A percentile compares a stretch with the other conserved stretches of the same genome.
Conservation (phyloP, 2,888 invertebrate species). For the Aspidiotus rigidus region DNA sequence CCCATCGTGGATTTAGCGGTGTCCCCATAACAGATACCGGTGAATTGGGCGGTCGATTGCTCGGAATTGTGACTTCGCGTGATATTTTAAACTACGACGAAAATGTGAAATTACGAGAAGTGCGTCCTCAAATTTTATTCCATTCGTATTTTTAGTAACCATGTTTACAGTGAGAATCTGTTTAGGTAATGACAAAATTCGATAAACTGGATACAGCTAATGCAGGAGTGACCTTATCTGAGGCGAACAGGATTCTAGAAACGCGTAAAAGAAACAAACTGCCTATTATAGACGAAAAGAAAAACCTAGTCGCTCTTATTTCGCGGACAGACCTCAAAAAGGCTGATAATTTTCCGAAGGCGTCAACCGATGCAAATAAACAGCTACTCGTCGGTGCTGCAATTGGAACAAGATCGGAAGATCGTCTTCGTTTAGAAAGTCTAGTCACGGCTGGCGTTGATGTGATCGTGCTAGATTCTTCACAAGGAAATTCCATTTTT, state of each 20-base stretch:
- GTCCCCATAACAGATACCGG: constrained; percentile 94
- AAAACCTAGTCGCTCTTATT: constrained; percentile 87
- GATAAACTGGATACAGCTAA: constrained; percentile 81
- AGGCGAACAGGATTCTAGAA: constrained; percentile 90
- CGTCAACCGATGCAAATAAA: constrained; percentile 93
- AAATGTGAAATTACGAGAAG: constrained; percentile 52
- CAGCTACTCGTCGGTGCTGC: constrained; percentile 89
- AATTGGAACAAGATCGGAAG: constrained; percentile 78
- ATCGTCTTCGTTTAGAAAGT: constrained; percentile 67
- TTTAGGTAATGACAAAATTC: constrained; percentile 73
- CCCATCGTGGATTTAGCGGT: constrained; percentile 86
- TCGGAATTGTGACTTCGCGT: constrained; percentile 94
- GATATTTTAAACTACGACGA: constrained; percentile 66
- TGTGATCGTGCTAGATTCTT: constrained; percentile 93
- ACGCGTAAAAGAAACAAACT: constrained; percentile 93
- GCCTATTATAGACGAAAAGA: constrained; percentile 72
- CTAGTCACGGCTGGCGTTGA: constrained; percentile 86
- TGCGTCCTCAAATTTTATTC: constrained; percentile 41
- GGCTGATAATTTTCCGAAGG: constrained; percentile 89
- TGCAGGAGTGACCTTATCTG: constrained; percentile 78
- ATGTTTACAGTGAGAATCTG: background rate
- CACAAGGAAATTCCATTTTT: constrained; percentile 92
- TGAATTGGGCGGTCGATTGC: constrained; percentile 79
- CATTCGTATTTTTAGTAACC: background rate
- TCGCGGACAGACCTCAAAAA: constrained; percentile 97